These are phyloP conservation scores for Antrozous pallidus DNA, from an alignment of 2,797 vertebrate genomes.

Conservation along the genomic window DNA sequence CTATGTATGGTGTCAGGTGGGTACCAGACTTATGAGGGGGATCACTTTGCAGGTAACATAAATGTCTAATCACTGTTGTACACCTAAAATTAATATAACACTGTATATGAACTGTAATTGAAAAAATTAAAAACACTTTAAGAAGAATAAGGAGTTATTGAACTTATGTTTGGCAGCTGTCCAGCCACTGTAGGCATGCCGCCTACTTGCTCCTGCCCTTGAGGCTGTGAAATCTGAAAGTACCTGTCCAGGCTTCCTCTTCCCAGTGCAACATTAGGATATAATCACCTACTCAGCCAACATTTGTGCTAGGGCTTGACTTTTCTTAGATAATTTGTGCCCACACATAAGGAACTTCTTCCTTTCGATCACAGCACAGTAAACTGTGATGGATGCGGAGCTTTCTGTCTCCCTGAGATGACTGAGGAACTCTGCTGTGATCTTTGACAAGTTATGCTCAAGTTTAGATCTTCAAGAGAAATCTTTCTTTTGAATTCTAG, in stretches of 20 bases:
- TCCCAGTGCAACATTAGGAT: background rate
- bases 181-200: accelerated
- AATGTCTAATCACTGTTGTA: background rate
- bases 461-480: background rate
- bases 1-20: background rate
- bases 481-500: background rate
- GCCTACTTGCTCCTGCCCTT: background rate
- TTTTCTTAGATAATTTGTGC: background rate
- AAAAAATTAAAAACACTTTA: background rate
- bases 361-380: background rate
- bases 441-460: background rate
- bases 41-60: background rate
- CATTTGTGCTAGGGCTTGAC: background rate
- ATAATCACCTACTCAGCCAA: background rate
- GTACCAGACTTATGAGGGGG: background rate
- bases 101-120: background rate
- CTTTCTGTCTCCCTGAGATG: background rate
- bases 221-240: background rate
- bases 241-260: background rate
- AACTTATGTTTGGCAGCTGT: background rate
- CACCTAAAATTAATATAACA: background rate
- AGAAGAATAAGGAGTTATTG: background rate
- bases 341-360: background rate
- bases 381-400: background rate
- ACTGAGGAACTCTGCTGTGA: background rate